Conservation (phyloP, 2,888 invertebrate species). For the Acrobeloides nanus region DNA sequence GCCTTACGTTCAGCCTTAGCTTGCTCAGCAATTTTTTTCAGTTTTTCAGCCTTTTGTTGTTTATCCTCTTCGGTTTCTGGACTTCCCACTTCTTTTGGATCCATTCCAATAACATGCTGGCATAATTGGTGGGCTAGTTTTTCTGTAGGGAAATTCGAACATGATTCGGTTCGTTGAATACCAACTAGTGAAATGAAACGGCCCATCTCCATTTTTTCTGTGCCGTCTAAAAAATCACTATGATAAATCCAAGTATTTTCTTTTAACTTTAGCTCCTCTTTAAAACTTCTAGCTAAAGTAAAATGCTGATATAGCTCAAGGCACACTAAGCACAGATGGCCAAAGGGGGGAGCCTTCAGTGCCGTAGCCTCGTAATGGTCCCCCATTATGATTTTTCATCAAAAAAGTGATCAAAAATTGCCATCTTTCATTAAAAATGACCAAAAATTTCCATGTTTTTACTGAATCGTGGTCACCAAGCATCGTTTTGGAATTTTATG, state of each 20-base stretch:
- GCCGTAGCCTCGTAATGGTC: too few relatives aligned
- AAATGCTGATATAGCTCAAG: too few relatives aligned
- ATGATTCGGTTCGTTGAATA: conserved; percentile 21
- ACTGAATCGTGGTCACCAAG: too few relatives aligned
- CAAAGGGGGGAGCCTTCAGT: too few relatives aligned
- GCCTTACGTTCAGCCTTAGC: conserved; percentile 7
- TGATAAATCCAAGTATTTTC: too few relatives aligned
- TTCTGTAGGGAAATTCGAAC: conserved; percentile 34
- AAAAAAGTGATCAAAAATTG: too few relatives aligned
- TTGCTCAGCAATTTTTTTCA: conserved; percentile 3
- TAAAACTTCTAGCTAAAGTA: too few relatives aligned
- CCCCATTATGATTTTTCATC: too few relatives aligned
- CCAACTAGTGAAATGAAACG: conserved; percentile 42
- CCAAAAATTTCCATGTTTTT: too few relatives aligned
- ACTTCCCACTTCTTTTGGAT: conserved; percentile 7
- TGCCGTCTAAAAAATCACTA: conserved; percentile 15
- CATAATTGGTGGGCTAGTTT: conserved; percentile 44
- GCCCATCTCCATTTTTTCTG: conserved; percentile 31
- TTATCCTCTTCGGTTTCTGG: conserved; percentile 7
- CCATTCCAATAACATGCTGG: conserved; percentile 44
- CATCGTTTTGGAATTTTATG: too few relatives aligned
- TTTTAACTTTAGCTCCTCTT: conserved; percentile 15
- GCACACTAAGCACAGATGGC: too few relatives aligned
- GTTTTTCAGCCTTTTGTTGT: neutral
- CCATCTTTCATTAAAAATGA: too few relatives aligned